Evolutionary conservation across 2,888 invertebrate species (phyloP).

Genomic region (Leucophora obtusa): DNA sequence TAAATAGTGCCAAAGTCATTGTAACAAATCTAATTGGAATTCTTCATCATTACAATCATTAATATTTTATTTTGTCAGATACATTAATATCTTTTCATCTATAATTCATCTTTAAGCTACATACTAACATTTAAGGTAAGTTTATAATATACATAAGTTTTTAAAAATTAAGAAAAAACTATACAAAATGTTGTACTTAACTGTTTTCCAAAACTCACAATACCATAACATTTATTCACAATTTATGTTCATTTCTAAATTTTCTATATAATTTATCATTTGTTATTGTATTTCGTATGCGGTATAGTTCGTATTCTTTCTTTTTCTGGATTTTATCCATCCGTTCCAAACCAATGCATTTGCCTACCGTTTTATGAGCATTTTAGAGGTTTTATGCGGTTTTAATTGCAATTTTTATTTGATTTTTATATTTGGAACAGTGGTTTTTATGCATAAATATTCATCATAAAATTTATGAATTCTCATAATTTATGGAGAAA

Average conservation of each 20-base stretch:
- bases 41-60: neutral
- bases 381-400: conserved; percentile 43
- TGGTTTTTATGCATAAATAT: neutral
- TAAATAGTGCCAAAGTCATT: neutral
- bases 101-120: conserved; percentile 25
- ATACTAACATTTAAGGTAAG: conserved; percentile 34
- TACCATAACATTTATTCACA: conserved; percentile 44
- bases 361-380: conserved; percentile 33
- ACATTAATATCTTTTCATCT: conserved; percentile 17
- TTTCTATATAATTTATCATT: conserved; percentile 26
- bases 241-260: conserved; percentile 20
- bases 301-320: neutral
- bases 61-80: conserved; percentile 18
- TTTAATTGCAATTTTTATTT: conserved; percentile 56
- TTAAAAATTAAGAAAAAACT: too few species aligned
- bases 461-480: too few species aligned
- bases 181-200: conserved; percentile 1
- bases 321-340: conserved; percentile 30
- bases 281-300: conserved; percentile 2
- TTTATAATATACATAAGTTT: neutral
- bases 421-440: conserved; percentile 45
- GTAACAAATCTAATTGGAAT: neutral
- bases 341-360: conserved; percentile 57
- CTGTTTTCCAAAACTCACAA: conserved; percentile 39
- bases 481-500: too few species aligned